Evolutionary conservation across 2,113 vertebrate genomes (phyloP).

Genomic region (Vanacampus margaritifer): DNA sequence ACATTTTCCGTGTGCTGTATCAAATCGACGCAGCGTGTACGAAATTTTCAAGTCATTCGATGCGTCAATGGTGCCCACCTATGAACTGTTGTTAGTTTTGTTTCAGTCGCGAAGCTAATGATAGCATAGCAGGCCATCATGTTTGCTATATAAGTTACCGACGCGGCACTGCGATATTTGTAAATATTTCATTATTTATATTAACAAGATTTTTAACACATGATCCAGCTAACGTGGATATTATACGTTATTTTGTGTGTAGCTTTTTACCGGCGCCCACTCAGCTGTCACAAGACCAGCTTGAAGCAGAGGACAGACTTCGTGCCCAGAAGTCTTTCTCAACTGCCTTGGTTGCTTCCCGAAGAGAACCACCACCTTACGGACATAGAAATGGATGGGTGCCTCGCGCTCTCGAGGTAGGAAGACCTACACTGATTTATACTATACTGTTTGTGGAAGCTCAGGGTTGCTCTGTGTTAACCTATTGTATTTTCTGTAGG

Average conservation of each 20-base stretch:
- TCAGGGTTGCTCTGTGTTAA: too few relatives aligned
- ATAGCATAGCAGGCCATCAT: slow-evolving; percentile 8
- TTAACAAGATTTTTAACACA: background rate
- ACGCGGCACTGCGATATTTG: background rate
- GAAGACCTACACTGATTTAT: background rate
- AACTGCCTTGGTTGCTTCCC: slow-evolving; percentile 85
- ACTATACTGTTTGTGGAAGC: background rate
- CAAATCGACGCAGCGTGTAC: accelerated
- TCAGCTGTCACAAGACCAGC: slow-evolving; percentile 95
- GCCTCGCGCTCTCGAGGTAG: slow-evolving; percentile 84
- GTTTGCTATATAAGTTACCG: too few relatives aligned
- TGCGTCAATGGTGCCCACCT: background rate
- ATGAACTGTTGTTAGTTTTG: background rate
- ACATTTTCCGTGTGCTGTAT: background rate
- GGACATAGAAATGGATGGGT: slow-evolving; percentile 91
- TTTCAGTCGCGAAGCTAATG: background rate
- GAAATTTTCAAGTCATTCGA: accelerated
- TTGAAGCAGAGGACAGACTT: slow-evolving; percentile 88
- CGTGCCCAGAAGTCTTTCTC: slow-evolving; percentile 85
- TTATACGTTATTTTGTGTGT: background rate
- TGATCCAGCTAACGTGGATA: background rate
- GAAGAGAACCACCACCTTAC: slow-evolving; percentile 87
- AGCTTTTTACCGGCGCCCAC: slow-evolving; percentile 95
- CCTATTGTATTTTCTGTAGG: slow-evolving; percentile 70
- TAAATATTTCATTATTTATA: too few relatives aligned